phyloP scores from a whole-genome alignment of 2,888 invertebrate genomes.

The Eupithecia exiguata region DNA sequence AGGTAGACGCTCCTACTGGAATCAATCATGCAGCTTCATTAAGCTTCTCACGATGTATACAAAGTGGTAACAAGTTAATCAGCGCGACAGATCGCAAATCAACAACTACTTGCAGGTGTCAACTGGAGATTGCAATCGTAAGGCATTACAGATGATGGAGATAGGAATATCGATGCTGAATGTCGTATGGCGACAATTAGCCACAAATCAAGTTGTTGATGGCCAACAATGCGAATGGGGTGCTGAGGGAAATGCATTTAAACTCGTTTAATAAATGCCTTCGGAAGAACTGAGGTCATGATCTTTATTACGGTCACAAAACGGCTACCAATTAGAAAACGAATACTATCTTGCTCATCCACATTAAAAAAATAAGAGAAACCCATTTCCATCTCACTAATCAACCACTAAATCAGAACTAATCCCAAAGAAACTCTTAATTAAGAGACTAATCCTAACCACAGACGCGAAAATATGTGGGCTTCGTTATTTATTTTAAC shows the following conservation, averaged over 20 bases:
- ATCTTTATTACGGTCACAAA: not conserved
- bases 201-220: conserved; percentile 6
- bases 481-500: conserved; percentile 18
- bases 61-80: conserved; percentile 42
- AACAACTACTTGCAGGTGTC: conserved; percentile 46
- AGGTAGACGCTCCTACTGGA: conserved; percentile 22
- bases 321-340: conserved; percentile 6
- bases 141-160: conserved; percentile 53
- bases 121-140: conserved; percentile 52
- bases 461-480: conserved; percentile 13
- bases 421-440: conserved; percentile 18
- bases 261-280: not conserved
- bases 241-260: conserved; percentile 1
- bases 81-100: conserved; percentile 39
- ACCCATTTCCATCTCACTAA: conserved; percentile 5
- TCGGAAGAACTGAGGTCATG: not conserved
- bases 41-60: conserved; percentile 31
- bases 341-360: not conserved
- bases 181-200: conserved; percentile 16
- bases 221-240: not conserved
- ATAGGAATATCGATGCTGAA: conserved; percentile 44
- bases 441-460: conserved; percentile 19
- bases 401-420: conserved; percentile 25
- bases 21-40: conserved; percentile 36
- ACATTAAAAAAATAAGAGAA: not conserved